Evolutionary conservation across 1,140 invertebrate species (phyloP), one percentile per base, ranked within the genome.

Genomic region (Cephus cinctus): DNA sequence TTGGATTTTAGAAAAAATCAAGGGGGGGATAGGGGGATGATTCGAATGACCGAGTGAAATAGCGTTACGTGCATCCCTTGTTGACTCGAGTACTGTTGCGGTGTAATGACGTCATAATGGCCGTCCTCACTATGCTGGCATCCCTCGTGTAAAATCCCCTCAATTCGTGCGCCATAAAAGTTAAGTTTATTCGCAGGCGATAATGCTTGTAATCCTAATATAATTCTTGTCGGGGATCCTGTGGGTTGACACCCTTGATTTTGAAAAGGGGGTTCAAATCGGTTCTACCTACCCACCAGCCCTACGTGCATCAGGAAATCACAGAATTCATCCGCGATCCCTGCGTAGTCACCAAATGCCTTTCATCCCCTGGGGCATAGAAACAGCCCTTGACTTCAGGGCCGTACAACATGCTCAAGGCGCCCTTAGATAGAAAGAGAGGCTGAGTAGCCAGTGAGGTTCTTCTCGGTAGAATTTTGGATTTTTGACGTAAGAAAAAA

Each of bases 131-230:
- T n/a, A 27, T 6, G 25, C 47, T 47, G 27, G 12, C 35, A 51
- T 41, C 12, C 18, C 15, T 45, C 19, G 30, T n/a, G n/a, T n/a
- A n/a, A n/a, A n/a, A n/a, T n/a, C 63, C 51, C 53, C 51, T 48
- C 57, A 59, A 63, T 60, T 63, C 53, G 56, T 59, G 59, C 54
- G 49, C 61, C 65, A 73, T 75, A 75, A 75, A 76, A 76, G 68
- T 76, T 71, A 73, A 71, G 71, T 76, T 73, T 73, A 75, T 69
- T 72, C 53, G 56, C 30, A 61, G 63, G 66, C 63, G 69, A 75
- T 75, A 76, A 76, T 76, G 70, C 72, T 74, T 72, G 71, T 76
- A 72, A 76, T 76, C 69, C 71, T 69, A 75, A 75, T 75, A 75
- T 73, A 75, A 76, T 76, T 76, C 67, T 66, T 64, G 64, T 67